These are phyloP conservation scores for Stenotaenia linearis DNA, from an alignment of 2,888 invertebrate genomes.

Conservation along the genomic window DNA sequence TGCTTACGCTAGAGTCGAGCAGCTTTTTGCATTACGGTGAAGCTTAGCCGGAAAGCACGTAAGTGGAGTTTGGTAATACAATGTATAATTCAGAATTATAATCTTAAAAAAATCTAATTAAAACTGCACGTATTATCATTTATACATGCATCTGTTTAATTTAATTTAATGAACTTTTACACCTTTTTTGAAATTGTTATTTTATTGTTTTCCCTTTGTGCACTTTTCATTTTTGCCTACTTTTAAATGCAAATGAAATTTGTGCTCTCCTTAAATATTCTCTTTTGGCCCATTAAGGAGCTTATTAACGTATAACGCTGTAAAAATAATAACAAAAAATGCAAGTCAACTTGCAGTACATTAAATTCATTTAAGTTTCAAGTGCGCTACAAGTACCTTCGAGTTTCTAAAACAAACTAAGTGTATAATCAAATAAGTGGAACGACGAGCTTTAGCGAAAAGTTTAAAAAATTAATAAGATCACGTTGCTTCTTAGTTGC, in stretches of 20 bases:
- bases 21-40: background rate
- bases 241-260: slow-evolving; percentile 20
- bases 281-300: background rate
- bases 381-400: background rate
- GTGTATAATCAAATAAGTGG: background rate
- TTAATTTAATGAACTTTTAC: background rate
- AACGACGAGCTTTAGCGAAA: background rate
- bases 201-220: background rate
- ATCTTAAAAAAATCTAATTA: background rate
- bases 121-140: background rate
- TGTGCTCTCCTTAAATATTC: slow-evolving; percentile 5
- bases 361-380: background rate
- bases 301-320: background rate
- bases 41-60: background rate
- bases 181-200: background rate
- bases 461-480: background rate
- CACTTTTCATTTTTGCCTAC: background rate
- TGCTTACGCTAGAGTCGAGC: background rate
- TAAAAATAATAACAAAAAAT: background rate
- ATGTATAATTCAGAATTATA: background rate
- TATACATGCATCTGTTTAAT: background rate
- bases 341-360: background rate
- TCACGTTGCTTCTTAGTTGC: no score
- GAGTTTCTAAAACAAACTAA: background rate
- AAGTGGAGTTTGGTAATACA: background rate